phyloP scores from a whole-genome alignment of 1,140 invertebrate genomes.

The Paralvinella palmiformis region DNA sequence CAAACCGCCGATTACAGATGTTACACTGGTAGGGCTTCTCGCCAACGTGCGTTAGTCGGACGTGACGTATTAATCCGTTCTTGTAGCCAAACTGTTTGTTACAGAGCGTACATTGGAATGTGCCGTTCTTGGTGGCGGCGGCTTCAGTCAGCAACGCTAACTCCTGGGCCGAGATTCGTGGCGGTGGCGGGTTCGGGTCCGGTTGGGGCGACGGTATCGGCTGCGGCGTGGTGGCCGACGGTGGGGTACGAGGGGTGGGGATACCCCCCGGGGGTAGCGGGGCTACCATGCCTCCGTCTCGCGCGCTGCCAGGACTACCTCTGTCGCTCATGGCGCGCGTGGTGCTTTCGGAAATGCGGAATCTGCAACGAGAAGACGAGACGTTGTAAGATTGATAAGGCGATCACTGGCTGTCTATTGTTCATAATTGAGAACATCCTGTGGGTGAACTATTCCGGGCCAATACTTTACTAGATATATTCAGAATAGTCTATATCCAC shows the following conservation, averaged over 20 bases:
- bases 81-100: conserved; percentile 33
- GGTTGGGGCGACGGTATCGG: background rate
- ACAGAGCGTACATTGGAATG: conserved; percentile 29
- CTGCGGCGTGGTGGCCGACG: too few species aligned
- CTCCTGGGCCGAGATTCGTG: background rate
- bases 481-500: too few species aligned
- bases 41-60: conserved; percentile 37
- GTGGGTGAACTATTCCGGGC: too few species aligned
- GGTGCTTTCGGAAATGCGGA: too few species aligned
- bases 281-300: background rate
- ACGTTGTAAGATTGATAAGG: background rate
- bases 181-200: background rate
- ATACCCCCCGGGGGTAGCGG: background rate
- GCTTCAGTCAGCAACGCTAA: background rate
- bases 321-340: background rate
- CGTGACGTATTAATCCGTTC: conserved; percentile 34
- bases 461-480: too few species aligned
- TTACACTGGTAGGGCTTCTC: conserved; percentile 34
- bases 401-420: background rate
- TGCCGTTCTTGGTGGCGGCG: background rate
- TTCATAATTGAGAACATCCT: too few species aligned
- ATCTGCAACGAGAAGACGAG: background rate
- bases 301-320: background rate
- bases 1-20: conserved; percentile 18
- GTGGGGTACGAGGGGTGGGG: too few species aligned